Evolutionary conservation across 2,797 vertebrate species (phyloP), one percentile per base, ranked within the genome.

Genomic region (Mormyrus proboscirostris): DNA sequence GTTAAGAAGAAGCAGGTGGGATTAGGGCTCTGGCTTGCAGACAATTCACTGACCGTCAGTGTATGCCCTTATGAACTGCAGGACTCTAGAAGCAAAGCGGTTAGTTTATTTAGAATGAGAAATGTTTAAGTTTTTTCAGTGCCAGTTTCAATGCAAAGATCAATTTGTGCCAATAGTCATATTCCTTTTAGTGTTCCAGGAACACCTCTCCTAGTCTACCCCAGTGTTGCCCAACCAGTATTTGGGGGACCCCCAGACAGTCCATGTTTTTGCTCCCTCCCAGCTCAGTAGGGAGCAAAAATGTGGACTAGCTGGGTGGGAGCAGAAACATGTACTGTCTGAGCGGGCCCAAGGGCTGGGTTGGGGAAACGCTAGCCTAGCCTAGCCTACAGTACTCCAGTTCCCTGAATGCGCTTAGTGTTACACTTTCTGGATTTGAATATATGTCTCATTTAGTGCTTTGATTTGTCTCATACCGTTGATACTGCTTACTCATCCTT

Each of bases 1-100:
- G 94, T 97, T 90, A 99, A 98, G 94, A 99, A 99, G 94, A 99
- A 99, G 62, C 98, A 99, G 97, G 98, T 96, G 95, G 38, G 95
- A 82, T 10, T 59, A 38, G 53, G 47, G 8, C 25, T 14, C 12
- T 33, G 50, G 47, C 82, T 84, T n/a, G 47, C 82, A 22, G 22
- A 14, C 41, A 2, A 0, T 50, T 84, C 47, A 3, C n/a, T 16
- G 29, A 44, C 5, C 33, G 25, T 33, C 25, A 33, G 3, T 33
- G 10, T 12, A 33, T 33, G 1, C 1, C 25, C 62, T 1, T 33
- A 69, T 29, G 62, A 69, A 69, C 59, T 10, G 59, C 22, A 0
- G 10, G 8, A 62, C 59, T 62, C 7, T 25, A 62, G 59, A 10
- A 62, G 8, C 1, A 10, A 69, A 69, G 25, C 1, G 25, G 10